Percentiles rank a stretch among this genome's conserved stretches.
These are phyloP conservation scores for Macrotrachela quadricornifera DNA, from an alignment of 1,140 invertebrate species.

Conservation along the genomic window DNA sequence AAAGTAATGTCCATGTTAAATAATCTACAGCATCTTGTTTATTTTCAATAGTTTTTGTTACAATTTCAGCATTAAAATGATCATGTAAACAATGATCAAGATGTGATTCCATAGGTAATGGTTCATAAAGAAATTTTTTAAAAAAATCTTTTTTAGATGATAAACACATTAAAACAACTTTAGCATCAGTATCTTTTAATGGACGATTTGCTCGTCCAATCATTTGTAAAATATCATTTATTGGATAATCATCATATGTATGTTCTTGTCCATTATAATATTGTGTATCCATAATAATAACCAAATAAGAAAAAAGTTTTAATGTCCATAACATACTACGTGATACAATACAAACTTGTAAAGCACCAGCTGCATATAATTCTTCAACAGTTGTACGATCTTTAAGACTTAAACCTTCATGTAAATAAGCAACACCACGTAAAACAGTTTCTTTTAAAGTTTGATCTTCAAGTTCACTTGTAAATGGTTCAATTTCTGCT, in stretches of 20 bases:
- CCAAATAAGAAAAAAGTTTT: constrained; percentile 64
- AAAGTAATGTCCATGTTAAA: constrained; percentile 95
- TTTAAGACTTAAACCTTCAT: constrained; percentile 62
- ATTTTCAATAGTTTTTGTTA: constrained; percentile 97
- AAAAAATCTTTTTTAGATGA: constrained; percentile 94
- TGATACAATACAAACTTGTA: constrained; percentile 74
- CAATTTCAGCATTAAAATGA: constrained; percentile 98
- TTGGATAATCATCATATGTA: constrained; percentile 78
- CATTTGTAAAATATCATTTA: constrained; percentile 94
- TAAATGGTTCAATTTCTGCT: constrained; percentile 50
- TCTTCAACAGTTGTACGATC: constrained; percentile 75
- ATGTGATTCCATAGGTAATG: constrained; percentile 83
- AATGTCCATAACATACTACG: constrained; percentile 75
- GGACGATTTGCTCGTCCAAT: constrained; percentile 56
- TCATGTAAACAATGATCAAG: constrained; percentile 89
- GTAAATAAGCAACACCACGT: constrained; percentile 86
- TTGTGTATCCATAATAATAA: constrained; percentile 92
- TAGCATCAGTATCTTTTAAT: constrained; percentile 62
- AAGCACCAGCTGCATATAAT: constrained; percentile 69
- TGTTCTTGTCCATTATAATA: constrained; percentile 73
- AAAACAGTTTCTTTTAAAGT: constrained; percentile 55
- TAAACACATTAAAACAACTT: constrained; percentile 88
- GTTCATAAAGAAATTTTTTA: constrained; percentile 93
- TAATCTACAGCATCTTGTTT: constrained; percentile 99
- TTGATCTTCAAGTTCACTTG: constrained; percentile 65